Evolutionary conservation across 2,797 vertebrate species (phyloP), one percentile per base, ranked within the genome.

Genomic region (Acanthurus tractus): DNA sequence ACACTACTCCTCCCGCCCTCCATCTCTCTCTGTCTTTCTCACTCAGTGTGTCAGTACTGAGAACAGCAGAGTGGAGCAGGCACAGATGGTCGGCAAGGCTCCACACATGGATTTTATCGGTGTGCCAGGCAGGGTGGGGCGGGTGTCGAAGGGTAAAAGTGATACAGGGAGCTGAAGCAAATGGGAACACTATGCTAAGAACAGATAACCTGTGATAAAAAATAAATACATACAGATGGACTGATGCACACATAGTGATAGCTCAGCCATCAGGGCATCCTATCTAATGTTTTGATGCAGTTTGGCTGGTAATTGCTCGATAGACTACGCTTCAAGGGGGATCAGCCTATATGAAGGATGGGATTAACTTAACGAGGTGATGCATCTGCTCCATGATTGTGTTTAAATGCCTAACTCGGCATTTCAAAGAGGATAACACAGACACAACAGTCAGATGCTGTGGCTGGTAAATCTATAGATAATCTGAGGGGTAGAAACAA

Each of bases 281-380:
- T 9, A 8, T 49, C 23, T 44, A 8, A 50, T 62, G 81, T 81
- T 86, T 76, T 76, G 76, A 42, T 49, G 63, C 71, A 54, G 76
- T 54, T 57, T 48, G 65, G 59, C 38, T 74, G n/a, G 52, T 76
- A 70, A 88, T 84, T 88, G 81, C 79, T 86, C n/a, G 76, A 89
- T 77, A 84, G 81, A 82, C 53, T 68, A 82, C 72, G 81, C 59
- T 53, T 67, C 23, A 69, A 65, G 22, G 67, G 25, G 70, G 86
- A 86, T 90, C 81, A 85, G 74, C 55, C 71, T 22, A 29, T 63
- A 78, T 70, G 76, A 75, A 79, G 59, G 76, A 76, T 55, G 59
- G 82, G 89, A 89, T 90, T 90, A 86, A 77, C 18, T 64, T 93
- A 91, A 94, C 74, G 76, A 92, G 84, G 84, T 40, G 78, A 90